Conservation (phyloP, 2,797 vertebrate species). For the Melanotaenia maccullochi region DNA sequence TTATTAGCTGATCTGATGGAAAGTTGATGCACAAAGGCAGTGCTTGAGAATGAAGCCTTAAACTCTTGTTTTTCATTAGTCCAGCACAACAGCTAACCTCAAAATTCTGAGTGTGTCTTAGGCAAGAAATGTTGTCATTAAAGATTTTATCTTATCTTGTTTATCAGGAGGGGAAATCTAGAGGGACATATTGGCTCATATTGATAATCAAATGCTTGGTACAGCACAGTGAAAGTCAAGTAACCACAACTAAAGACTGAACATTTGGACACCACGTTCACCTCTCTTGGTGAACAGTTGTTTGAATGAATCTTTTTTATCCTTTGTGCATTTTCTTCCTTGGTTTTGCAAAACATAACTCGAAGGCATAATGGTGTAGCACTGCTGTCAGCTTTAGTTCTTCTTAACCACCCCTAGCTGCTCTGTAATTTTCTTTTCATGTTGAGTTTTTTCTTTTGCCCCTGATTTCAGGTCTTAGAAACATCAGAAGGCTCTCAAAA, state of each 20-base stretch:
- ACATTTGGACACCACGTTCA: slow-evolving; percentile 33
- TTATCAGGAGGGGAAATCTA: slow-evolving; percentile 45
- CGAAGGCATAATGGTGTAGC: not conserved
- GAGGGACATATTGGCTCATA: slow-evolving; percentile 44
- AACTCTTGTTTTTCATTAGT: no score
- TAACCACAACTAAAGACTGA: slow-evolving; percentile 11
- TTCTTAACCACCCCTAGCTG: slow-evolving; percentile 11
- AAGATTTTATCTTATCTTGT: slow-evolving; percentile 31
- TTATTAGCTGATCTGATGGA: no score
- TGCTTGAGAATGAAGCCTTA: no score
- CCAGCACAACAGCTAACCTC: no score
- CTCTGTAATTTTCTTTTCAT: slow-evolving; percentile 18
- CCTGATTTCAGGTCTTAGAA: slow-evolving; percentile 2
- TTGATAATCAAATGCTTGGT: slow-evolving; percentile 50
- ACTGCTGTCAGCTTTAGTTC: slow-evolving; percentile 23
- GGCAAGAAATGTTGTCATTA: slow-evolving; percentile 19
- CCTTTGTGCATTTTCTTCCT: slow-evolving; percentile 26
- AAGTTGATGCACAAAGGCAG: no score
- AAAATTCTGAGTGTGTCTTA: no score
- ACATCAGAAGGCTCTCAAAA: slow-evolving; percentile 2
- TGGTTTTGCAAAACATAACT: slow-evolving; percentile 32
- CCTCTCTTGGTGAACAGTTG: slow-evolving; percentile 25
- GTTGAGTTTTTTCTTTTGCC: not conserved
- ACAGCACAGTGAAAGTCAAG: slow-evolving; percentile 32
- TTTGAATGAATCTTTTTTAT: slow-evolving; percentile 35